Conservation (phyloP, 1,140 invertebrate genomes). For the Ridgeia piscesae region DNA sequence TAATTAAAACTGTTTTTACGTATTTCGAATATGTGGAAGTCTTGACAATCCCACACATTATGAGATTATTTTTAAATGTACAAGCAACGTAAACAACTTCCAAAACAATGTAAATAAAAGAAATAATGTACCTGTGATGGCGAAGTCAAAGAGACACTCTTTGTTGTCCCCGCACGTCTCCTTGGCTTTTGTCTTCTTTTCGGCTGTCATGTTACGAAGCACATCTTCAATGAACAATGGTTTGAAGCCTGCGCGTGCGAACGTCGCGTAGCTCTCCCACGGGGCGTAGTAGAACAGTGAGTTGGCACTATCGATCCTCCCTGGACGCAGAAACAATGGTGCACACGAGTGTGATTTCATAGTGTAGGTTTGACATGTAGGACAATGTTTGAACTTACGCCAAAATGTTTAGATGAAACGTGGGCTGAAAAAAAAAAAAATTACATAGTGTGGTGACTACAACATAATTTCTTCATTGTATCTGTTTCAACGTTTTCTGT, state of each 20-base stretch:
- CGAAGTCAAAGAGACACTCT: not conserved
- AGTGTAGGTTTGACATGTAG: not conserved
- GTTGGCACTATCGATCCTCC: not conserved
- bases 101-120: not conserved
- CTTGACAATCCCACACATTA: not conserved
- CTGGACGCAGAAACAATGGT: not conserved
- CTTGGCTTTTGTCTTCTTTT: not conserved
- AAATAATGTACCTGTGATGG: not conserved
- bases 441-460: no score
- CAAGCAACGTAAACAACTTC: not conserved
- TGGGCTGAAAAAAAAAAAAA: no score
- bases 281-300: not conserved
- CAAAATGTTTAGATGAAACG: no score
- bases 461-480: no score
- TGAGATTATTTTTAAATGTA: not conserved
- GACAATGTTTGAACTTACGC: not conserved
- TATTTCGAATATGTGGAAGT: not conserved
- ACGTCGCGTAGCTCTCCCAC: not conserved
- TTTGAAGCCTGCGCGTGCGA: not conserved
- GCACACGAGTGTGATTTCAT: not conserved
- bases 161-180: not conserved
- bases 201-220: not conserved
- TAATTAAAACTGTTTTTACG: no score
- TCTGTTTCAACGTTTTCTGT: no score
- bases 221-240: not conserved